Evolutionary conservation across 2,113 vertebrate genomes (phyloP).

Genomic region (Larimichthys polyactis): DNA sequence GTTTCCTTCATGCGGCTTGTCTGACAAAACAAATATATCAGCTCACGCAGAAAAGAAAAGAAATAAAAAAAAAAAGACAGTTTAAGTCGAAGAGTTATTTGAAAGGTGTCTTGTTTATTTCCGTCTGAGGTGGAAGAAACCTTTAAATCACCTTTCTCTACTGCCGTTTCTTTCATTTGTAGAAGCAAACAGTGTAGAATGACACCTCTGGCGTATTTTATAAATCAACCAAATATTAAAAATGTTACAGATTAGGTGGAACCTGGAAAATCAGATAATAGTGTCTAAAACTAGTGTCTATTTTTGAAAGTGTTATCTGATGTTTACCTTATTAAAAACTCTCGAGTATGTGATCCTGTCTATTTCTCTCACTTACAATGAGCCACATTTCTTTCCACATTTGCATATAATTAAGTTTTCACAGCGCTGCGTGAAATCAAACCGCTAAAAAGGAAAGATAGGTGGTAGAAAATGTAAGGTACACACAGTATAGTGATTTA

Average conservation of each 20-base stretch:
- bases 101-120: slow-evolving; percentile 29
- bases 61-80: slow-evolving; percentile 16
- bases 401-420: neutral
- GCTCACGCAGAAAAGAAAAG: neutral
- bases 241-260: neutral
- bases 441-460: neutral
- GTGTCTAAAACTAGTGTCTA: neutral
- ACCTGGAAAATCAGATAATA: neutral
- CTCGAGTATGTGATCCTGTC: neutral
- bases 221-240: neutral
- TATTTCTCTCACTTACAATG: neutral
- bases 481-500: neutral
- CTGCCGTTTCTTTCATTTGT: neutral
- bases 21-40: slow-evolving; percentile 22
- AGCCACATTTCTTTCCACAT: neutral
- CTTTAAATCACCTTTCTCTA: slow-evolving; percentile 15
- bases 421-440: neutral
- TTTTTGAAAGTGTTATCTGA: neutral
- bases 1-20: slow-evolving; percentile 18
- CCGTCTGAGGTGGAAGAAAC: slow-evolving; percentile 1
- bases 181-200: neutral
- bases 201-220: neutral
- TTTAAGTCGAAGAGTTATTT: slow-evolving; percentile 28
- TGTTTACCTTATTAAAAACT: slow-evolving; percentile 11
- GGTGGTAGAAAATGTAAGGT: neutral